Evolutionary conservation across 2,888 invertebrate genomes (phyloP).

Genomic region (Caenorhabditis parvicauda): DNA sequence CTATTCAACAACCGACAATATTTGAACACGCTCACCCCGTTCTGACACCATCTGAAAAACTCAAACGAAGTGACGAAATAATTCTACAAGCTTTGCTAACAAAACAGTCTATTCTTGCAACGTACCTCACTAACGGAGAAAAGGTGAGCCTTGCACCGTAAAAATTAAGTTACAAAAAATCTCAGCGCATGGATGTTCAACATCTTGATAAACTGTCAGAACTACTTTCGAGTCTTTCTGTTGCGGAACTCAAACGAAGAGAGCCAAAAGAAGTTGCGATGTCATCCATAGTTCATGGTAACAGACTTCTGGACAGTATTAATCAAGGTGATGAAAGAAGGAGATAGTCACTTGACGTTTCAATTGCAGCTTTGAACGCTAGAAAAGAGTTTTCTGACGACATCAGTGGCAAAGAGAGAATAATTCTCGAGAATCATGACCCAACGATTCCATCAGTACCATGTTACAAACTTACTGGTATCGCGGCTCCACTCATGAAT

Average conservation of each 20-base stretch:
- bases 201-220: slow-evolving; percentile 71
- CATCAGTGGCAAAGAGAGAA: slow-evolving; percentile 18
- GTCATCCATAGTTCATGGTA: slow-evolving; percentile 63
- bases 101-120: slow-evolving; percentile 55
- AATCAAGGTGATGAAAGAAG: slow-evolving; percentile 31
- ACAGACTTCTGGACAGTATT: slow-evolving; percentile 59
- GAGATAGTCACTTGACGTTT: not conserved
- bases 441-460: slow-evolving; percentile 55
- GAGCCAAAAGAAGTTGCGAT: slow-evolving; percentile 56
- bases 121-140: slow-evolving; percentile 43
- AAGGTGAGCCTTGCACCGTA: slow-evolving; percentile 14
- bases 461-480: slow-evolving; percentile 56
- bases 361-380: slow-evolving; percentile 35
- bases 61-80: slow-evolving; percentile 62
- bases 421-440: slow-evolving; percentile 40
- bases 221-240: slow-evolving; percentile 87
- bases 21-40: slow-evolving; percentile 64
- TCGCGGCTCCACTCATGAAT: slow-evolving; percentile 63
- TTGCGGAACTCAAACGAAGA: slow-evolving; percentile 69
- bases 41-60: slow-evolving; percentile 63
- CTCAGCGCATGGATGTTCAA: slow-evolving; percentile 43
- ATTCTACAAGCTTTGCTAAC: slow-evolving; percentile 54
- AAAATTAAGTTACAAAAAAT: slow-evolving; percentile 1
- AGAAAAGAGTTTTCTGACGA: slow-evolving; percentile 44
- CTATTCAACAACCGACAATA: slow-evolving; percentile 59